phyloP scores from a whole-genome alignment of 2,113 vertebrate species.

The Chionodraco myersi region DNA sequence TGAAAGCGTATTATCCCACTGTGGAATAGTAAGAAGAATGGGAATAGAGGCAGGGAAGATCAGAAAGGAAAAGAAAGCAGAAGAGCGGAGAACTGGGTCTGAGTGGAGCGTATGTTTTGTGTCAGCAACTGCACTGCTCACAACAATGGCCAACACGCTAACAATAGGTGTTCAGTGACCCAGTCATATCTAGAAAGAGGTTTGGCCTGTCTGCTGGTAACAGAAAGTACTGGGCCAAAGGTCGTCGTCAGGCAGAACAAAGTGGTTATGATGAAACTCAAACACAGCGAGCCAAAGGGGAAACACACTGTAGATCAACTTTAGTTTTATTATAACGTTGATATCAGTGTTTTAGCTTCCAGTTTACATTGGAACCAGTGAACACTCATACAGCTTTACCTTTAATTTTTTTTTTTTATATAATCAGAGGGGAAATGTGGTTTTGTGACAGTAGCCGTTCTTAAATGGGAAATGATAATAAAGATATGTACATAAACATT shows the following conservation, averaged over 20 bases:
- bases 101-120: constrained; percentile 9
- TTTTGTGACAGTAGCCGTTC: no score
- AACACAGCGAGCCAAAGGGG: not conserved
- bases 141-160: constrained; percentile 43
- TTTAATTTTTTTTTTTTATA: no score
- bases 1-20: constrained; percentile 15
- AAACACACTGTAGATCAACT: not conserved
- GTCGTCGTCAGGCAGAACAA: constrained; percentile 38
- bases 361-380: not conserved
- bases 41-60: not conserved
- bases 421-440: no score
- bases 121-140: constrained; percentile 9
- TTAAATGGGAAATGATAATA: no score
- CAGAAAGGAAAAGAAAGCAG: constrained; percentile 10
- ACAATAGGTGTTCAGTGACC: constrained; percentile 52
- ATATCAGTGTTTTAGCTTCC: not conserved
- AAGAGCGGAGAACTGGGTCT: constrained; percentile 23
- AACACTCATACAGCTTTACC: not conserved
- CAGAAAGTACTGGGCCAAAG: constrained; percentile 62
- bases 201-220: constrained; percentile 33
- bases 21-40: constrained; percentile 7
- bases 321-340: not conserved
- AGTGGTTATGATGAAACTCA: not conserved
- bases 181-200: constrained; percentile 44
- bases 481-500: no score